These are phyloP conservation scores for Lontra canadensis DNA, from an alignment of 2,113 vertebrate genomes.

Conservation along the genomic window DNA sequence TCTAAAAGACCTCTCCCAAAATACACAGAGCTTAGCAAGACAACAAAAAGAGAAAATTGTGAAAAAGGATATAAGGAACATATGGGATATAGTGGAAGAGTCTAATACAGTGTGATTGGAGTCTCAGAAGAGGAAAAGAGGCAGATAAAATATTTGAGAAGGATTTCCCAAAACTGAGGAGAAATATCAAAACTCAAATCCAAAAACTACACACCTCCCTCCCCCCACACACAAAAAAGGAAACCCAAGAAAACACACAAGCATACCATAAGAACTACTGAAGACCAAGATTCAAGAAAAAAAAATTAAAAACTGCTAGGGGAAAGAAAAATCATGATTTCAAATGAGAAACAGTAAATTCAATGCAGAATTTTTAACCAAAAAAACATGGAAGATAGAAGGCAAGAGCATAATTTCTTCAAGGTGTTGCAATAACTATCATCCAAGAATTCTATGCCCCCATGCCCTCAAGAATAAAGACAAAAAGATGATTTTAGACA, in stretches of 20 bases:
- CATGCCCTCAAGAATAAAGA: background rate
- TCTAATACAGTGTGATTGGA: background rate
- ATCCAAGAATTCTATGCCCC: background rate
- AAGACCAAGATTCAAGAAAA: background rate
- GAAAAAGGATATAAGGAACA: background rate
- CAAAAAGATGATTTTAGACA: background rate
- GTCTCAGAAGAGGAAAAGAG: background rate
- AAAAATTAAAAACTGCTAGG: background rate
- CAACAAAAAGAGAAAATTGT: background rate
- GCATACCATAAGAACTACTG: background rate
- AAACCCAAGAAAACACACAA: background rate
- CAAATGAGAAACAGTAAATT: background rate
- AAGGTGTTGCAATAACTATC: background rate
- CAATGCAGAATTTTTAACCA: background rate
- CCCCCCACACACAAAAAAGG: too few relatives aligned
- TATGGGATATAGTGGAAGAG: background rate
- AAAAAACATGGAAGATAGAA: background rate
- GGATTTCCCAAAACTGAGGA: background rate
- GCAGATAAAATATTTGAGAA: background rate
- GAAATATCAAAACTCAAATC: background rate
- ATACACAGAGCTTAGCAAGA: background rate
- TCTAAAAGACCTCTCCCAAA: background rate
- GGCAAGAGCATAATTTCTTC: background rate
- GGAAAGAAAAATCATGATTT: background rate
- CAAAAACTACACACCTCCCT: background rate